Evolutionary conservation across 1,140 invertebrate species (phyloP).

Genomic region (Apis laboriosa): DNA sequence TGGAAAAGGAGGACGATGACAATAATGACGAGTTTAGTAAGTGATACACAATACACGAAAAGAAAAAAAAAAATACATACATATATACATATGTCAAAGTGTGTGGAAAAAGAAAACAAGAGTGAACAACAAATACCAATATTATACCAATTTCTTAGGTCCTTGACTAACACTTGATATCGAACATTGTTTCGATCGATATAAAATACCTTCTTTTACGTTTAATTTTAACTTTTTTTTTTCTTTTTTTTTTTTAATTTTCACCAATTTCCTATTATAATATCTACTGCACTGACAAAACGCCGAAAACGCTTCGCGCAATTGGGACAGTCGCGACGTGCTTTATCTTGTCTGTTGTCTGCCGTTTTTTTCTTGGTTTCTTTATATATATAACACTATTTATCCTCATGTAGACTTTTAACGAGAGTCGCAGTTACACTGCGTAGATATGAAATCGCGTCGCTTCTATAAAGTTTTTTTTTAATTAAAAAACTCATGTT

Average conservation of each 20-base stretch:
- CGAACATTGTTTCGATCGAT: conserved; percentile 28
- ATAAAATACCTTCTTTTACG: background rate
- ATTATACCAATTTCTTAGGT: background rate
- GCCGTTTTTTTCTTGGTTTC: conserved; percentile 11
- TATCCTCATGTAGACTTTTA: background rate
- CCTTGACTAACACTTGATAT: conserved; percentile 43
- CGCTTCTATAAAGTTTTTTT: conserved; percentile 22
- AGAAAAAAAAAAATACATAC: background rate
- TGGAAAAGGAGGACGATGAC: conserved; percentile 85
- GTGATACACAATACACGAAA: conserved; percentile 64
- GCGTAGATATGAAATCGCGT: conserved; percentile 12
- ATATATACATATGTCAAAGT: conserved; percentile 13
- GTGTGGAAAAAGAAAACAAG: conserved; percentile 42
- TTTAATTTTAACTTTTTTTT: conserved; percentile 3
- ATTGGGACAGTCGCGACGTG: conserved; percentile 47
- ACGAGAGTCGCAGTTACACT: background rate
- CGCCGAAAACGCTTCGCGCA: conserved; percentile 30
- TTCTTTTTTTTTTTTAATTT: background rate
- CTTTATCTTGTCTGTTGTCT: conserved; percentile 36
- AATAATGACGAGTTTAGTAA: conserved; percentile 85
- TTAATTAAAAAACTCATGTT: background rate
- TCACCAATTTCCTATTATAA: background rate
- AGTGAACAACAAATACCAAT: conserved; percentile 40
- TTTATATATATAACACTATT: conserved; percentile 2
- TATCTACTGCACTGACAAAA: conserved; percentile 31